Conservation (phyloP, 2,113 vertebrate genomes). For the Ia io region DNA sequence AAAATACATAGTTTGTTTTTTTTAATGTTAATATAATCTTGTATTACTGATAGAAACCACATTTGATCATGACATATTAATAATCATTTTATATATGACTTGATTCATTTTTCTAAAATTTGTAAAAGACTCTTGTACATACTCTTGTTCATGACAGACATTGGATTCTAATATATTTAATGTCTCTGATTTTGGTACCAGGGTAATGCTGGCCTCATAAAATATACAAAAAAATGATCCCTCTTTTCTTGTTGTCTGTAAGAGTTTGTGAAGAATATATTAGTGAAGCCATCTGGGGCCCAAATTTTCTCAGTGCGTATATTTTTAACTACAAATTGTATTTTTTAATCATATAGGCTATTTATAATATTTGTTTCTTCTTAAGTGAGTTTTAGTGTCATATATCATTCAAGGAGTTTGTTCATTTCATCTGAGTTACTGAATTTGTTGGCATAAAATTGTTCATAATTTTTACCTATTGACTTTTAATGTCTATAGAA, state of each 20-base stretch:
- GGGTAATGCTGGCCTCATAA: neutral
- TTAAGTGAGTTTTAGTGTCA: neutral
- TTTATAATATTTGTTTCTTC: neutral
- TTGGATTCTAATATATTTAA: neutral
- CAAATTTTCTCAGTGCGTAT: neutral
- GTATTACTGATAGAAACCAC: neutral
- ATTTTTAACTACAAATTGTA: neutral
- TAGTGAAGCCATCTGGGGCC: neutral
- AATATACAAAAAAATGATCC: neutral
- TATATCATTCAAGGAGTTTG: neutral
- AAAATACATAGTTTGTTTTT: neutral
- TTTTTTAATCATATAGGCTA: neutral
- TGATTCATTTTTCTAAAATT: neutral
- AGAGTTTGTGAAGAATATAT: neutral
- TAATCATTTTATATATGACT: neutral
- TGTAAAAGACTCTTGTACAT: neutral
- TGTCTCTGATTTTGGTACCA: neutral
- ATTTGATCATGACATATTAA: neutral
- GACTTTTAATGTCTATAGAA: neutral
- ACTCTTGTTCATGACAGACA: neutral
- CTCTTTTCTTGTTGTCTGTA: neutral
- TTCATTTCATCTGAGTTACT: neutral
- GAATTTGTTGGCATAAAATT: neutral
- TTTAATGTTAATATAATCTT: neutral
- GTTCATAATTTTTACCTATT: neutral